Conservation (phyloP, 2,113 vertebrate species). For the Cephalopholis sonnerati region DNA sequence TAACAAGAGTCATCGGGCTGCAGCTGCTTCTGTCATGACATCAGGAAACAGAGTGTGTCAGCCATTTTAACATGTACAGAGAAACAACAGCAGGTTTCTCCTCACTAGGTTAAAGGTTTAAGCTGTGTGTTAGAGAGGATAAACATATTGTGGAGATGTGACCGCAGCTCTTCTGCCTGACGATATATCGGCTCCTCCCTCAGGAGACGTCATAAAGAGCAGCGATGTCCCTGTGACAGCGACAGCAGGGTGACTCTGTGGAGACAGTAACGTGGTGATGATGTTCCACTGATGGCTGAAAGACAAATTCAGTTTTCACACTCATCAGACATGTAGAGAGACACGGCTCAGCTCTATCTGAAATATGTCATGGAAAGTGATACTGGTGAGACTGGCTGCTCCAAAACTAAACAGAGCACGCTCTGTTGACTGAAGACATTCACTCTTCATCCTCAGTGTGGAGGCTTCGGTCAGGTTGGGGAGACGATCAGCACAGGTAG, state of each 20-base stretch:
- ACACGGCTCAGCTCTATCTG: conserved; percentile 19
- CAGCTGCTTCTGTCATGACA: conserved; percentile 22
- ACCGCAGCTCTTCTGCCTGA: neutral
- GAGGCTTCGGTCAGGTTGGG: neutral
- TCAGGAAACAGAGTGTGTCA: neutral
- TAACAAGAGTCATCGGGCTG: neutral
- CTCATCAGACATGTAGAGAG: conserved; percentile 52
- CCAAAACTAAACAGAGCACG: conserved; percentile 48
- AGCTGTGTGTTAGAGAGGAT: neutral
- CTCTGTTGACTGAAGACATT: conserved; percentile 35
- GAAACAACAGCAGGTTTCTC: neutral
- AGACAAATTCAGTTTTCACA: conserved; percentile 45
- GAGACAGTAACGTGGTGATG: conserved; percentile 32
- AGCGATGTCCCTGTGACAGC: conserved; percentile 19
- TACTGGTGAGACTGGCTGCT: conserved; percentile 53
- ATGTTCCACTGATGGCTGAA: conserved; percentile 45
- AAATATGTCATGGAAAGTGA: conserved; percentile 52
- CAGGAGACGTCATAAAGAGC: conserved; percentile 6
- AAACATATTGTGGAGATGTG: neutral
- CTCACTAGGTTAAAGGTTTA: neutral
- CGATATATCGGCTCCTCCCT: neutral
- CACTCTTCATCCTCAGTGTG: conserved; percentile 33
- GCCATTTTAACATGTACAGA: neutral
- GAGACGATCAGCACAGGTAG: neutral
- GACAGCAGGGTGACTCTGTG: conserved; percentile 13